A percentile compares a stretch with the other conserved stretches of the same genome.
Conservation (phyloP, 2,888 invertebrate genomes). For the Ecliptopera silaceata region DNA sequence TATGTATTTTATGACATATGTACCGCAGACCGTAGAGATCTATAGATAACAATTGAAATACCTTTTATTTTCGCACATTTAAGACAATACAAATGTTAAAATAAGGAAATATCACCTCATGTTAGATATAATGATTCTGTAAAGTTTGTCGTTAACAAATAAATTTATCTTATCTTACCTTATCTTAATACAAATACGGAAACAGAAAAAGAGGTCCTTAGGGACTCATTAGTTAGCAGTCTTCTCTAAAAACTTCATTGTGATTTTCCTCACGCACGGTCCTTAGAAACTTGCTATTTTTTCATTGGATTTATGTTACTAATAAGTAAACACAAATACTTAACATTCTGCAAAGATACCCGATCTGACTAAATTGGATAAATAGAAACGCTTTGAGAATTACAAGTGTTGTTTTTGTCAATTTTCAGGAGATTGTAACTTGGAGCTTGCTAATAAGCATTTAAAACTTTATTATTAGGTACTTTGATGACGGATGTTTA, state of each 20-base stretch:
- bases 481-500: too few relatives aligned
- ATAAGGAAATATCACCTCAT: too few relatives aligned
- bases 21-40: too few relatives aligned
- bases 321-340: slow-evolving; percentile 22
- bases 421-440: background rate
- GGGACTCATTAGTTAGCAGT: slow-evolving; percentile 16
- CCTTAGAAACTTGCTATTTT: slow-evolving; percentile 29
- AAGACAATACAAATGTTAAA: too few relatives aligned
- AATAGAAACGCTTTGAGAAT: slow-evolving; percentile 20
- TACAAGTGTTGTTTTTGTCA: slow-evolving; percentile 3
- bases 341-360: slow-evolving; percentile 16
- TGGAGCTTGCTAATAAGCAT: too few relatives aligned
- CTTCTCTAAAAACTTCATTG: slow-evolving; percentile 17
- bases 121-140: too few relatives aligned
- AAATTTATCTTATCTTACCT: too few relatives aligned
- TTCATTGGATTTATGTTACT: slow-evolving; percentile 31
- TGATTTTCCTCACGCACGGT: slow-evolving; percentile 29
- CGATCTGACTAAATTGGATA: slow-evolving; percentile 22
- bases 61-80: too few relatives aligned
- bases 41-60: too few relatives aligned
- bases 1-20: too few relatives aligned
- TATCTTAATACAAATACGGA: background rate
- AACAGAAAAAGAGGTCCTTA: background rate
- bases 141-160: too few relatives aligned
- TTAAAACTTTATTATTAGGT: too few relatives aligned